A percentile compares a stretch with the other conserved stretches of the same genome.
Conservation (phyloP, 2,888 invertebrate genomes). For the Tetheella fluctuosa region DNA sequence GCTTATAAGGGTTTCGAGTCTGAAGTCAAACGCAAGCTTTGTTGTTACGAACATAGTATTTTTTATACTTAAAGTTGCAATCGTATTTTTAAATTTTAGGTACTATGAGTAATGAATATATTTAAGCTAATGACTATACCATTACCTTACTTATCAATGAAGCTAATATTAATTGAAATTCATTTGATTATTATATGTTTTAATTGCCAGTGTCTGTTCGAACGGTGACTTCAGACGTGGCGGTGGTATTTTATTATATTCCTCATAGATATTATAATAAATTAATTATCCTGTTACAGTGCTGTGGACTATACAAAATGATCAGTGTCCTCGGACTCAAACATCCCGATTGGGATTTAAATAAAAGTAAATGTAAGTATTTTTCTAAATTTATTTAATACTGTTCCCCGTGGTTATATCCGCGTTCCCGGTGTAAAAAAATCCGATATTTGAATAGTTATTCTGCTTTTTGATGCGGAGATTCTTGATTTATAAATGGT, state of each 20-base stretch:
- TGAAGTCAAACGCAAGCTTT: too few relatives aligned
- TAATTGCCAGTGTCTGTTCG: too few relatives aligned
- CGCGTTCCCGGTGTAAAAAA: too few relatives aligned
- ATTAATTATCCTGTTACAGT: conserved; percentile 14
- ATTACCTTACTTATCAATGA: neutral
- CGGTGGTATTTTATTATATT: neutral
- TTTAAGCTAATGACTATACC: neutral
- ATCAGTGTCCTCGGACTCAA: conserved; percentile 44
- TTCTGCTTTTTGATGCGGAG: too few relatives aligned
- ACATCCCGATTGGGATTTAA: conserved; percentile 57
- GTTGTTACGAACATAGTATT: too few relatives aligned
- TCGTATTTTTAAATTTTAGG: too few relatives aligned
- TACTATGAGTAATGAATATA: too few relatives aligned
- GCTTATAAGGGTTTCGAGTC: too few relatives aligned
- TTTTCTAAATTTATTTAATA: conserved; percentile 9
- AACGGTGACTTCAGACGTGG: neutral
- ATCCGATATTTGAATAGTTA: too few relatives aligned
- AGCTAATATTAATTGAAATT: neutral
- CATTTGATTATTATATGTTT: conserved; percentile 11
- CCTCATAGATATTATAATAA: neutral
- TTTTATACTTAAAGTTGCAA: too few relatives aligned
- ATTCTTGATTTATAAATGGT: too few relatives aligned
- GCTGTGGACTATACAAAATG: conserved; percentile 36
- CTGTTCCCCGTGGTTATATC: too few relatives aligned
- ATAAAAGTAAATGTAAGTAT: conserved; percentile 62